phyloP scores from a whole-genome alignment of 2,888 invertebrate species.

The Spodoptera littoralis region DNA sequence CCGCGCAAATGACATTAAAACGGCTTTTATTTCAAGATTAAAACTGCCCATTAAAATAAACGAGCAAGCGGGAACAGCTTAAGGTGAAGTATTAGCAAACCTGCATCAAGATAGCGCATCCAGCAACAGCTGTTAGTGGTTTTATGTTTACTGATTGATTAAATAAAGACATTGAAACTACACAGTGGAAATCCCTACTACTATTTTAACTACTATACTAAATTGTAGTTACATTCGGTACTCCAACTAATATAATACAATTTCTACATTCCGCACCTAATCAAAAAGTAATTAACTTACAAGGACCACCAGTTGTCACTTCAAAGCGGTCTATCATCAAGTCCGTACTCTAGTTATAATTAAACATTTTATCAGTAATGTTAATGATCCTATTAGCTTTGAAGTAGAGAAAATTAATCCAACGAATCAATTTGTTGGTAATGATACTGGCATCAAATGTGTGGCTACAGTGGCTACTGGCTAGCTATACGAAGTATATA shows the following conservation, averaged over 20 bases:
- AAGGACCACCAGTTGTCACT: conserved; percentile 28
- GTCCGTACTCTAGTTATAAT: conserved; percentile 7
- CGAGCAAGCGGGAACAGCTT: background rate
- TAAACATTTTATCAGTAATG: conserved; percentile 14
- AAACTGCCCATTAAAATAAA: conserved; percentile 6
- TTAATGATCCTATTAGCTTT: conserved; percentile 31
- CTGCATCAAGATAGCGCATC: conserved; percentile 12
- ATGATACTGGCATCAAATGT: conserved; percentile 45
- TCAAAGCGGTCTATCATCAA: conserved; percentile 16
- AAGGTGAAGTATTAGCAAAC: conserved; percentile 5
- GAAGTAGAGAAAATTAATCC: conserved; percentile 38
- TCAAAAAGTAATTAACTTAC: conserved; percentile 33
- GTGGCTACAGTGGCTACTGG: conserved; percentile 44
- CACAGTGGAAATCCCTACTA: conserved; percentile 21
- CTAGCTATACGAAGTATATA: conserved; percentile 53
- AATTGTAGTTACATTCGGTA: conserved; percentile 1
- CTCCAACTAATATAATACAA: conserved; percentile 1
- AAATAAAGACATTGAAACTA: conserved; percentile 15
- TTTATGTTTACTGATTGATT: conserved; percentile 29
- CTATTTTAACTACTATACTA: background rate
- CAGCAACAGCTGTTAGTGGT: conserved; percentile 11
- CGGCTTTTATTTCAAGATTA: conserved; percentile 32
- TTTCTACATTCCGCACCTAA: conserved; percentile 14
- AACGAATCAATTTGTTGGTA: conserved; percentile 52
- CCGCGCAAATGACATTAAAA: conserved; percentile 51